Evolutionary conservation across 2,888 invertebrate genomes (phyloP).

Genomic region (Isoperla grammatica): DNA sequence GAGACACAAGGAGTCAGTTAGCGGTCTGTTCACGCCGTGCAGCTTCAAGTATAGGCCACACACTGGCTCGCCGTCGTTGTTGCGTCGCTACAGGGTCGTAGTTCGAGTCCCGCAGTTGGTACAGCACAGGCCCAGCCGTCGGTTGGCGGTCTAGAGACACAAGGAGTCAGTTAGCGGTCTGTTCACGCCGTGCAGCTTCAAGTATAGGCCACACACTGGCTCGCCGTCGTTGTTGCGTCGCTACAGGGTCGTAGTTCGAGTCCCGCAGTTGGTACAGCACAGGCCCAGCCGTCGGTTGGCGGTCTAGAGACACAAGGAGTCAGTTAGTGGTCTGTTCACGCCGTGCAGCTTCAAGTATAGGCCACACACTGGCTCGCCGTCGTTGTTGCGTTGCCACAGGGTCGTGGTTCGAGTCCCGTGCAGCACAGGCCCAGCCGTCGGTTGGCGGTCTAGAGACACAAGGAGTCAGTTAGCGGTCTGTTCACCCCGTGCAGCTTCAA

Average conservation of each 20-base stretch:
- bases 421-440: constrained; percentile 34
- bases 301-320: constrained; percentile 59
- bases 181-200: constrained; percentile 90
- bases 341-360: constrained; percentile 95
- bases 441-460: constrained; percentile 58
- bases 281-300: constrained; percentile 42
- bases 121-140: constrained; percentile 34
- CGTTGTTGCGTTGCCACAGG: constrained; percentile 95
- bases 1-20: constrained; percentile 59
- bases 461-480: constrained; percentile 83
- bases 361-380: constrained; percentile 97
- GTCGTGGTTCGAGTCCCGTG: constrained; percentile 91
- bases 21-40: constrained; percentile 85
- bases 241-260: constrained; percentile 97
- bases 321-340: constrained; percentile 84
- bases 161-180: constrained; percentile 85
- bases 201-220: constrained; percentile 96
- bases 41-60: constrained; percentile 95
- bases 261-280: constrained; percentile 56
- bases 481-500: constrained; percentile 93
- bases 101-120: constrained; percentile 74
- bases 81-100: constrained; percentile 96
- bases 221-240: constrained; percentile 96
- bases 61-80: constrained; percentile 97
- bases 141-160: constrained; percentile 57